Evolutionary conservation across 2,797 vertebrate genomes (phyloP).

Genomic region (Pangasius mekongensis): DNA sequence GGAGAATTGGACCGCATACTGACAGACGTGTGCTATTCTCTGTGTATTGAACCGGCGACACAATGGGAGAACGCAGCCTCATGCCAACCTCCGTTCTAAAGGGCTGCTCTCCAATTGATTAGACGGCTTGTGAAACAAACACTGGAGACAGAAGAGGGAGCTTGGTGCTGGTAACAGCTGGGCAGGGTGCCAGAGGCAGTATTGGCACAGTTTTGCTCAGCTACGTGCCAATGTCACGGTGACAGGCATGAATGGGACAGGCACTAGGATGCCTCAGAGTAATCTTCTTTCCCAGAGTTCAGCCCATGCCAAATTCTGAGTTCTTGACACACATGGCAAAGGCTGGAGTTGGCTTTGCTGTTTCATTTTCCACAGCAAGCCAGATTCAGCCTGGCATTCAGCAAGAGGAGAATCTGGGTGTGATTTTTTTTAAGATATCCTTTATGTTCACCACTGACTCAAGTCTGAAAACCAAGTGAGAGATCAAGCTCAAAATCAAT

Average conservation of each 20-base stretch:
- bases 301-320: conserved; percentile 30
- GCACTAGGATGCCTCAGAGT: conserved; percentile 39
- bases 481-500: conserved; percentile 46
- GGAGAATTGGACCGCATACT: conserved; percentile 67
- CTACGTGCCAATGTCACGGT: conserved; percentile 33
- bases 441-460: conserved; percentile 1
- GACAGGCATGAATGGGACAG: conserved; percentile 47
- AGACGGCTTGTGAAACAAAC: conserved; percentile 78
- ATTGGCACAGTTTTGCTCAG: conserved; percentile 37
- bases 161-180: conserved; percentile 67
- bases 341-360: conserved; percentile 22
- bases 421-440: conserved; percentile 10
- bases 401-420: not conserved
- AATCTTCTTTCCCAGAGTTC: conserved; percentile 34
- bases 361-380: conserved; percentile 2
- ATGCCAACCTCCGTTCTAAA: conserved; percentile 77
- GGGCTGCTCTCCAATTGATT: conserved; percentile 78
- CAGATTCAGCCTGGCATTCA: conserved; percentile 19
- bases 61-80: conserved; percentile 68
- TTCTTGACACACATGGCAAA: conserved; percentile 38
- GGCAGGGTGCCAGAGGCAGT: conserved; percentile 69
- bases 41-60: conserved; percentile 70
- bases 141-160: conserved; percentile 70
- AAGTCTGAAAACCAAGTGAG: conserved; percentile 28
- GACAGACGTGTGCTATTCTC: conserved; percentile 72